phyloP scores from a whole-genome alignment of 2,113 vertebrate genomes.

The Halichoerus grypus region DNA sequence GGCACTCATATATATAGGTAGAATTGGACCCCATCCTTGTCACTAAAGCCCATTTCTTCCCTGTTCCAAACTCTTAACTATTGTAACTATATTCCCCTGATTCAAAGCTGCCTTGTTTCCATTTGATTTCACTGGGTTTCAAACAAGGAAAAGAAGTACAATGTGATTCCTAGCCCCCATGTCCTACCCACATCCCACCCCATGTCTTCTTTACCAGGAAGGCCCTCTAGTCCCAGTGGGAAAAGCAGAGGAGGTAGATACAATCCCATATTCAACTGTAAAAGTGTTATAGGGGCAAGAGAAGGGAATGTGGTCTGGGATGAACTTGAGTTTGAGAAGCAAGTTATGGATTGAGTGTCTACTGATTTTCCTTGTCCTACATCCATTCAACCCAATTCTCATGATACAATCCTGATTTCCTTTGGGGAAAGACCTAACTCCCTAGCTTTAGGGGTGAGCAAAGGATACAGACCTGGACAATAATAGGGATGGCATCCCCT shows the following conservation, averaged over 20 bases:
- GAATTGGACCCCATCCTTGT: neutral
- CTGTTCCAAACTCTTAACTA: neutral
- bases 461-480: neutral
- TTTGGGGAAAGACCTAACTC: neutral
- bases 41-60: neutral
- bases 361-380: neutral
- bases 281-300: neutral
- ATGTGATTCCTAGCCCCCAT: neutral
- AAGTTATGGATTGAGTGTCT: neutral
- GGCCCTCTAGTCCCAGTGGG: neutral
- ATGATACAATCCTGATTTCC: neutral
- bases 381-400: neutral
- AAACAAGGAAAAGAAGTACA: neutral
- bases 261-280: neutral
- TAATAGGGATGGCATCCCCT: neutral
- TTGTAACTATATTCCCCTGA: neutral
- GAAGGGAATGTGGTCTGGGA: neutral
- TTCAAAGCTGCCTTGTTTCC: neutral
- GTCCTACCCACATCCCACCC: neutral
- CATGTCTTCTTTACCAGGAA: neutral
- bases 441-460: neutral
- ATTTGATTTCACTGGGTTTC: slow-evolving; percentile 11
- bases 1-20: neutral
- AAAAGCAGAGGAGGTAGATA: neutral
- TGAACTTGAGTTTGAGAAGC: slow-evolving; percentile 9